phyloP scores from a whole-genome alignment of 1,140 invertebrate species.

The Pemphigus obesinymphae region DNA sequence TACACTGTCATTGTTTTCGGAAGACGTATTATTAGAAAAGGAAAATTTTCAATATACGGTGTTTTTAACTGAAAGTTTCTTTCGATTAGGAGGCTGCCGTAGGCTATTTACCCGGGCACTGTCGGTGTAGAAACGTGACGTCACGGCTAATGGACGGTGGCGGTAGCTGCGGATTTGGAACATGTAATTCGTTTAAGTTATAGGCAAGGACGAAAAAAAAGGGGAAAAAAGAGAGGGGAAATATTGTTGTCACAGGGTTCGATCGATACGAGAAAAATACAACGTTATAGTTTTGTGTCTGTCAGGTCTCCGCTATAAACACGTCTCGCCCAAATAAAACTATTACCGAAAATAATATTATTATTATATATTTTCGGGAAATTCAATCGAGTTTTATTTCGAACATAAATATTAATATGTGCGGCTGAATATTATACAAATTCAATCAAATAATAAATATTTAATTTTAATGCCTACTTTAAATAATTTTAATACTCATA shows the following conservation, averaged over 20 bases:
- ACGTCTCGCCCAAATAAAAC: not conserved
- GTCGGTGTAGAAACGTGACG: not conserved
- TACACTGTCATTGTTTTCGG: not conserved
- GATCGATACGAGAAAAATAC: conserved; percentile 16
- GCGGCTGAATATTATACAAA: too few relatives aligned
- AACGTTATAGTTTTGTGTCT: not conserved
- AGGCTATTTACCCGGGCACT: not conserved
- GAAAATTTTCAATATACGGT: not conserved
- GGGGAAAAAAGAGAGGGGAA: not conserved
- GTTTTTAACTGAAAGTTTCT: not conserved
- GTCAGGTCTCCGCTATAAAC: not conserved
- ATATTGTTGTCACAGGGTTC: not conserved
- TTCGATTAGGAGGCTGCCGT: not conserved
- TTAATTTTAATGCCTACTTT: too few relatives aligned
- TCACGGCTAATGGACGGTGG: conserved; percentile 23
- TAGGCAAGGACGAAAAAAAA: not conserved
- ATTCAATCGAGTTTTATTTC: too few relatives aligned
- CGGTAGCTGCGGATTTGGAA: not conserved
- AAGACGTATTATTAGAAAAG: conserved; percentile 2
- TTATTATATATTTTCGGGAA: not conserved
- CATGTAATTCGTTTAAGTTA: conserved; percentile 31
- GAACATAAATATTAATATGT: not conserved
- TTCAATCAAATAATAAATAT: too few relatives aligned
- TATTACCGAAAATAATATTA: not conserved
- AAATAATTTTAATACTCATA: too few relatives aligned